Base-by-base conservation (phyloP, 2,113 vertebrate genomes). In the Canis aureus region DNA sequence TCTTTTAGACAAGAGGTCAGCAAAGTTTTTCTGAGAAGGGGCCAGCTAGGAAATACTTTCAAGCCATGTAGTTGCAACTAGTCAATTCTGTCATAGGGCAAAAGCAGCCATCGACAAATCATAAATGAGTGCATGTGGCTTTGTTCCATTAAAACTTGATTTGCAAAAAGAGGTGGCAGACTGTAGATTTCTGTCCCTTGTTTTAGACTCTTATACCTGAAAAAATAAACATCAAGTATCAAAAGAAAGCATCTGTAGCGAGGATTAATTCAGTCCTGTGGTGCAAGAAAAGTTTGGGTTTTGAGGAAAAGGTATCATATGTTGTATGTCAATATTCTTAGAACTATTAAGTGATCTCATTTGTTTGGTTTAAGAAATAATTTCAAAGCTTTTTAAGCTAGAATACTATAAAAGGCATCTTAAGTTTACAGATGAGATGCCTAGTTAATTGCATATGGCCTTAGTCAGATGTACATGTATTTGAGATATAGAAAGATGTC, bases 191-290 rank as follows among this genome's bases (percentile, higher is more conserved):
- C 64, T 94, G 59, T 29, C 23, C 53, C 76, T 71, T 83, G 4
- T 91, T 92, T 95, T 89, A 79, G n/a, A 60, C 32, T 95, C 5
- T 90, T 82, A 22, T 83, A 53, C 29, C 23, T 83, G 12, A 57
- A 57, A 83, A 55, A 12, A 78, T 78, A 86, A 38, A 3, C 20
- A 32, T 53, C 60, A 97, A 71, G 16, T 71, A 92, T 82, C 69
- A 92, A 95, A 89, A 79, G 57, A 95, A 97, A 94, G 59, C 43
- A 67, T 95, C 38, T 91, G 22, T 23, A 91, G 17, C 88, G 64
- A 93, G 59, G 43, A 19, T 79, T 78, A 90, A 91, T 84, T 97
- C 49, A 79, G 29, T 83, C 15, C 22, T 79, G 12, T 95, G 78
- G 35, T 91, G 3, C 29, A 93, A 88, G 66, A 95, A 79, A 12